Percentiles rank a stretch among this genome's conserved stretches.
phyloP scores from a whole-genome alignment of 2,797 vertebrate species.

The Heterohyrax brucei region DNA sequence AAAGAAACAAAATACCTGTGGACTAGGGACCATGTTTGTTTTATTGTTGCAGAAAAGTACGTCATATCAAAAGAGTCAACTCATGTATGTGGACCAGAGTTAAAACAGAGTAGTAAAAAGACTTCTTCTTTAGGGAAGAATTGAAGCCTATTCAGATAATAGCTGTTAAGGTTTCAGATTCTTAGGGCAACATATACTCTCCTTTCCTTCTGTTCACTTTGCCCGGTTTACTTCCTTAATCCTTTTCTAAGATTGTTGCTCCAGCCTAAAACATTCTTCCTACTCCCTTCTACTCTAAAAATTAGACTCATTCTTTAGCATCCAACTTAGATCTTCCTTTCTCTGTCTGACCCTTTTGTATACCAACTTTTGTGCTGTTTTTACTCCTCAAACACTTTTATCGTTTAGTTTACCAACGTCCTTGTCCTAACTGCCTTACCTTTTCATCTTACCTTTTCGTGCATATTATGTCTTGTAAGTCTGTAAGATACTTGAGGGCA shows the following conservation, averaged over 20 bases:
- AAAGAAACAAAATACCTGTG: conserved; percentile 8
- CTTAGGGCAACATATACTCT: not conserved
- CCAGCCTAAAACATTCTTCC: not conserved
- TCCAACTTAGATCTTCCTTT: not conserved
- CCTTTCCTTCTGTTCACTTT: not conserved
- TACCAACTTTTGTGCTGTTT: not conserved
- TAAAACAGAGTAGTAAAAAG: not conserved
- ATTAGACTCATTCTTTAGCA: not conserved
- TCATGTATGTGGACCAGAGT: not conserved
- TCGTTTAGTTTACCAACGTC: not conserved
- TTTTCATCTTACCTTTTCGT: not conserved
- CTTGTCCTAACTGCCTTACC: not conserved
- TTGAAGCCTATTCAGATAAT: not conserved
- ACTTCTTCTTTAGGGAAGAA: not conserved
- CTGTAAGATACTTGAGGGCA: not conserved
- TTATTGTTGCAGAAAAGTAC: not conserved
- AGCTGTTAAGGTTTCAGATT: not conserved
- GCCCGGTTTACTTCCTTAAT: not conserved
- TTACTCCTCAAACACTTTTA: not conserved
- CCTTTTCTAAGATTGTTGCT: not conserved
- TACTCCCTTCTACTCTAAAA: not conserved
- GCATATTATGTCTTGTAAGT: not conserved
- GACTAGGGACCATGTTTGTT: not conserved
- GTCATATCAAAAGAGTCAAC: not conserved
- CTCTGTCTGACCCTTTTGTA: not conserved